Evolutionary conservation across 2,888 invertebrate species (phyloP).

Genomic region (Drosophila mercatorum): DNA sequence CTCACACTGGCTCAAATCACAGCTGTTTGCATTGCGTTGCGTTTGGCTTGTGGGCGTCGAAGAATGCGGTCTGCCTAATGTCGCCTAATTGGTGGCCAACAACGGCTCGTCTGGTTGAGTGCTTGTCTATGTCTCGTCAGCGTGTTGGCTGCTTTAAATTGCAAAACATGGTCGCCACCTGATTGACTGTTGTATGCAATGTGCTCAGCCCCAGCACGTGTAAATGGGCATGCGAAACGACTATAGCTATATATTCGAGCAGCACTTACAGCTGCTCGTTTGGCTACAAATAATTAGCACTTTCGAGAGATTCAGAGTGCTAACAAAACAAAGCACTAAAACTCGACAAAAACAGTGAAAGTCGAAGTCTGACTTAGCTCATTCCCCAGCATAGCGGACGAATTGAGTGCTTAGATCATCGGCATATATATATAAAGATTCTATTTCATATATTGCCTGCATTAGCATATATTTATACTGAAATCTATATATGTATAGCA

Average conservation of each 20-base stretch:
- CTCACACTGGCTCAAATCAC: conserved; percentile 36
- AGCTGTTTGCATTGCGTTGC: conserved; percentile 41
- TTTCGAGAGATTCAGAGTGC: neutral
- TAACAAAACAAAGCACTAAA: conserved; percentile 1
- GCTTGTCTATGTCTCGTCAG: conserved; percentile 25
- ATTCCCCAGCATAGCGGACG: neutral
- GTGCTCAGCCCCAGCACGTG: conserved; percentile 15
- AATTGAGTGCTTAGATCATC: conserved; percentile 4
- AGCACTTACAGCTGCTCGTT: neutral
- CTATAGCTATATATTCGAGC: neutral
- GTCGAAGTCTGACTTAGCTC: neutral
- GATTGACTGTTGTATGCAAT: conserved; percentile 23
- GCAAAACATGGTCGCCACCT: conserved; percentile 33
- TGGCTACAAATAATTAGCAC: conserved; percentile 2
- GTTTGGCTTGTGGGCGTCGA: conserved; percentile 55
- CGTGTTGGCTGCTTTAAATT: conserved; percentile 26
- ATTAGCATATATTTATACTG: neutral
- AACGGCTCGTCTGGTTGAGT: conserved; percentile 20
- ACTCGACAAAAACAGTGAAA: conserved; percentile 12
- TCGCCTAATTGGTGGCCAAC: conserved; percentile 50
- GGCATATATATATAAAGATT: neutral
- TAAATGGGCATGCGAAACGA: conserved; percentile 11
- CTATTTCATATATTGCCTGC: neutral
- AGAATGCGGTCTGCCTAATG: conserved; percentile 66
- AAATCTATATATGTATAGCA: conserved; percentile 4